Conservation (phyloP, 64 coral and sea anemone species). For the Anthopleura sola region DNA sequence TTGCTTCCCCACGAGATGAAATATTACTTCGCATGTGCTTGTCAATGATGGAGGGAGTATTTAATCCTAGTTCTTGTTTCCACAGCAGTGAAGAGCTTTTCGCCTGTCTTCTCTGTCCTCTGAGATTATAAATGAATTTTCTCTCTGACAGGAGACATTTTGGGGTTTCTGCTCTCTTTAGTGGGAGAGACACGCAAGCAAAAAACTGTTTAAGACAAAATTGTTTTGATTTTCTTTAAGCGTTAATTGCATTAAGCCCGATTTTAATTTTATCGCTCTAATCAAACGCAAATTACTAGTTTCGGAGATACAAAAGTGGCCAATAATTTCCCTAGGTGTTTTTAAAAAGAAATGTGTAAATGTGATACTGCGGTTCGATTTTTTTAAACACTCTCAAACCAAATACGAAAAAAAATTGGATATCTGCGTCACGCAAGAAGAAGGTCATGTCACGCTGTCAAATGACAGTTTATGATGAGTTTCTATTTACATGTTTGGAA, state of each 20-base stretch:
- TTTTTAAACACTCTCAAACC: neutral
- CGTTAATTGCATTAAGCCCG: neutral
- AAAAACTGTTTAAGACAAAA: neutral
- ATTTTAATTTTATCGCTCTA: neutral
- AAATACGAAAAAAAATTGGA: neutral
- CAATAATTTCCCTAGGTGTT: neutral
- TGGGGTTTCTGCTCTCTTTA: neutral
- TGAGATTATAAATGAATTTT: neutral
- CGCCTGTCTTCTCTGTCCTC: neutral
- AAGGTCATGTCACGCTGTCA: neutral
- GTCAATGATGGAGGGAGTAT: neutral
- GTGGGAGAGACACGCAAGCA: neutral
- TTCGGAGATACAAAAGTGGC: neutral
- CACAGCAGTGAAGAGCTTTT: neutral
- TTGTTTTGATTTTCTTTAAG: conserved; percentile 12
- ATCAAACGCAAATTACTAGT: neutral
- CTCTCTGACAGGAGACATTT: neutral
- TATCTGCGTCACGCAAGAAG: neutral
- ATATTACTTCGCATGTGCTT: neutral
- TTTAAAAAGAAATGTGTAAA: neutral
- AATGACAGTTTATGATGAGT: neutral
- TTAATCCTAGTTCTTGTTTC: neutral
- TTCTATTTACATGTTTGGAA: neutral
- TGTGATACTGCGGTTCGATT: neutral
- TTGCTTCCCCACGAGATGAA: neutral